Evolutionary conservation across 2,113 vertebrate species (phyloP).

Genomic region (Petrocephalus zakoni): DNA sequence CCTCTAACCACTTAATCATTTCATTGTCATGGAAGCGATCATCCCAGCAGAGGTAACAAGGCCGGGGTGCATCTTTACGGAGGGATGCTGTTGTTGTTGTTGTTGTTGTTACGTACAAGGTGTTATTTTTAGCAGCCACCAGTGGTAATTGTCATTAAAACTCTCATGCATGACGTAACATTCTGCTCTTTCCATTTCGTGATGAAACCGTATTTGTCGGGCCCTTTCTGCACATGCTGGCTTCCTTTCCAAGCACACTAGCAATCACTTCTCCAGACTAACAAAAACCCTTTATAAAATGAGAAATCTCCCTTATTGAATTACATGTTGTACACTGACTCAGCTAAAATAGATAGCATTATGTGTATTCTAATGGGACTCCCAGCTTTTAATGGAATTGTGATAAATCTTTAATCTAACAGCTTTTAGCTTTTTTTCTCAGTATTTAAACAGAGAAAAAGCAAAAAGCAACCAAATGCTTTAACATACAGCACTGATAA

Average conservation of each 20-base stretch:
- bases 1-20: background rate
- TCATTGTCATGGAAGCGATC: background rate
- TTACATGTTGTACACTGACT: background rate
- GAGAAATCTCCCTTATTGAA: conserved; percentile 1
- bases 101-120: too few species aligned
- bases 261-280: background rate
- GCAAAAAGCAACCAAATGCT: background rate
- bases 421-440: conserved; percentile 3
- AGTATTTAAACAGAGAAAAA: conserved; percentile 7
- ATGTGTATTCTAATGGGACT: background rate
- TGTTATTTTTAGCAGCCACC: background rate
- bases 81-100: background rate
- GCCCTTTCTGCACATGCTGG: background rate
- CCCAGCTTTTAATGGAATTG: conserved; percentile 6
- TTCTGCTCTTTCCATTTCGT: conserved; percentile 1
- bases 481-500: background rate
- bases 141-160: background rate
- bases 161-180: background rate
- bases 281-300: background rate
- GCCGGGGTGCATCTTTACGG: background rate
- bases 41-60: background rate
- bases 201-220: background rate
- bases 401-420: conserved; percentile 11
- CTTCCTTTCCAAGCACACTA: background rate
- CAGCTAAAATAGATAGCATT: background rate